Conservation (phyloP, 2,888 invertebrate genomes). For the Suillia variegata region DNA sequence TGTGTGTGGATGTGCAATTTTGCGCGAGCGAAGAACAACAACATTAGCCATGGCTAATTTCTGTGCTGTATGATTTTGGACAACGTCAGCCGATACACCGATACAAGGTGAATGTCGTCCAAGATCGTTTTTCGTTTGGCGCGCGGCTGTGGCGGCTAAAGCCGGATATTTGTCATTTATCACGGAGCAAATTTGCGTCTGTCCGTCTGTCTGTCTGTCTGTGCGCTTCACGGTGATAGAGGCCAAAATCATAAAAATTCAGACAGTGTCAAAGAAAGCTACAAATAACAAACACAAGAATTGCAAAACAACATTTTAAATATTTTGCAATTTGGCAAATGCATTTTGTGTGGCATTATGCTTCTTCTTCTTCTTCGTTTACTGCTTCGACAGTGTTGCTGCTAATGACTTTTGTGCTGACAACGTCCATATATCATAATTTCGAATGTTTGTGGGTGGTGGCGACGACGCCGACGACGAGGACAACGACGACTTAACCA, state of each 20-base stretch:
- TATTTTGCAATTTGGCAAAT: neutral
- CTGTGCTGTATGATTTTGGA: neutral
- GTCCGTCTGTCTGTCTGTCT: no score
- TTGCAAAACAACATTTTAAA: neutral
- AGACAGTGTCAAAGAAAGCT: no score
- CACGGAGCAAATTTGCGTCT: neutral
- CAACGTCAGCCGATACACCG: neutral
- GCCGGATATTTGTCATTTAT: neutral
- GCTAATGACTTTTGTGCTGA: conserved; percentile 33
- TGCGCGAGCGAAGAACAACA: conserved; percentile 49
- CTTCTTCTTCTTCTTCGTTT: neutral
- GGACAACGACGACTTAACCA: neutral
- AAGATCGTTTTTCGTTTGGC: no score
- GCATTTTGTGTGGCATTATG: neutral
- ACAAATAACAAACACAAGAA: no score
- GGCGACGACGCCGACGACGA: no score
- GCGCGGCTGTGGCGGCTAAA: no score
- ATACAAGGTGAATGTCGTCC: neutral
- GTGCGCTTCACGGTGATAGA: neutral
- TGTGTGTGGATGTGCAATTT: conserved; percentile 30
- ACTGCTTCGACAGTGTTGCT: neutral
- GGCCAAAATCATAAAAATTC: neutral
- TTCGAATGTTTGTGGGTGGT: neutral
- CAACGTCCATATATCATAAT: conserved; percentile 31
- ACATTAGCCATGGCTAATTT: neutral